Evolutionary conservation across 2,113 vertebrate genomes (phyloP).

Genomic region (Notechis scutatus): DNA sequence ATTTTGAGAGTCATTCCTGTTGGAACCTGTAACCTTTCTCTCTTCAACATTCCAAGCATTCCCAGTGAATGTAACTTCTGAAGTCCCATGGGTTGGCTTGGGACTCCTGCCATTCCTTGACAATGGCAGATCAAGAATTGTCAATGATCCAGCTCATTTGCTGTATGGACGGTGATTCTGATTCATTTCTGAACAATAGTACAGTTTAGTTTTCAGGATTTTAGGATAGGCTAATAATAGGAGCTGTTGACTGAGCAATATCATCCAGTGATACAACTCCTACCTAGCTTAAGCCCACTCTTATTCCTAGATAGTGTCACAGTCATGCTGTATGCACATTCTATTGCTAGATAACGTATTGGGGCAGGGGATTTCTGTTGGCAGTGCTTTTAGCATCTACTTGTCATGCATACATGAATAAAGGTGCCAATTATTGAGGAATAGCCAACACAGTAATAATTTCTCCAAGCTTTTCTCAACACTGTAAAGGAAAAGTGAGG

Average conservation of each 20-base stretch:
- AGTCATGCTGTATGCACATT: not conserved
- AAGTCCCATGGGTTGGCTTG: not conserved
- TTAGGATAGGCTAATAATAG: not conserved
- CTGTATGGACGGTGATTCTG: not conserved
- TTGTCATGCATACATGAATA: not conserved
- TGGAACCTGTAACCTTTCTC: not conserved
- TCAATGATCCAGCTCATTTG: not conserved
- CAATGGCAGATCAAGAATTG: not conserved
- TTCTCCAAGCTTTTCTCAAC: not conserved
- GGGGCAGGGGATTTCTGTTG: not conserved
- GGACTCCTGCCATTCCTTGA: not conserved
- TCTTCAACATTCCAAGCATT: not conserved
- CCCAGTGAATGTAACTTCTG: not conserved
- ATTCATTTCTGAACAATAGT: not conserved
- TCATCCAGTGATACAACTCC: not conserved
- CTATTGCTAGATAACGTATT: not conserved
- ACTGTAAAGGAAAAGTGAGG: not conserved
- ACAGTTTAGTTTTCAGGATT: not conserved
- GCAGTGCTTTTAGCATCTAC: not conserved
- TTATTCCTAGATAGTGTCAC: not conserved
- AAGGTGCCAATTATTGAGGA: not conserved
- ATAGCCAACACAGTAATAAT: too few relatives aligned
- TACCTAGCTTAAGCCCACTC: not conserved
- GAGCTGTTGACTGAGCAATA: not conserved
- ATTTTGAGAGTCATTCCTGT: not conserved